Evolutionary conservation across 1,140 invertebrate genomes (phyloP).

Genomic region (Drosophila ogumai): DNA sequence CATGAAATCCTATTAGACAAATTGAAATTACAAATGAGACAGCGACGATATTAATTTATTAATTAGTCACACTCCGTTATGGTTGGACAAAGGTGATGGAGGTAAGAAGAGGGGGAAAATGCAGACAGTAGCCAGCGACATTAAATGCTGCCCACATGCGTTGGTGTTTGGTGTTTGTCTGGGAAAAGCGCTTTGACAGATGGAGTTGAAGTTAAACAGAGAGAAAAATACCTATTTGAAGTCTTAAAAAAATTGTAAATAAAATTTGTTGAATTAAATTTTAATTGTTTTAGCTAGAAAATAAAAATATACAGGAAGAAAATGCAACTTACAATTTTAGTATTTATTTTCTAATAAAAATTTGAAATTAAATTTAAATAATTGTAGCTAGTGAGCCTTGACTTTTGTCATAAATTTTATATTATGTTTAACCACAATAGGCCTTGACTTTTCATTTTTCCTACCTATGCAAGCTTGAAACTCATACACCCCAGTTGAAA

Average conservation of each 20-base stretch:
- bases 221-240: not conserved
- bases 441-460: constrained; percentile 1
- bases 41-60: constrained; percentile 81
- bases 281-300: not conserved
- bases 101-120: constrained; percentile 18
- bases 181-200: constrained; percentile 31
- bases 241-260: not conserved
- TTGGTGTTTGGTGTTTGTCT: constrained; percentile 10
- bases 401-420: not conserved
- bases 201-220: constrained; percentile 27
- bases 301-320: no score
- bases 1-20: constrained; percentile 83
- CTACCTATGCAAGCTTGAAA: not conserved
- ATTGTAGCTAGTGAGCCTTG: not conserved
- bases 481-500: not conserved
- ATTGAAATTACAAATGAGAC: constrained; percentile 83
- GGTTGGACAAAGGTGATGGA: constrained; percentile 60
- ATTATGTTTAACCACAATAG: not conserved
- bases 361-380: not conserved
- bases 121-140: constrained; percentile 36
- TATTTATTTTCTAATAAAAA: not conserved
- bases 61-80: constrained; percentile 83
- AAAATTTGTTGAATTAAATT: not conserved
- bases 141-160: constrained; percentile 72
- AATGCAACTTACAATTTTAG: no score